phyloP scores from a whole-genome alignment of 2,888 invertebrate species.

The Hoplodrina blanda region DNA sequence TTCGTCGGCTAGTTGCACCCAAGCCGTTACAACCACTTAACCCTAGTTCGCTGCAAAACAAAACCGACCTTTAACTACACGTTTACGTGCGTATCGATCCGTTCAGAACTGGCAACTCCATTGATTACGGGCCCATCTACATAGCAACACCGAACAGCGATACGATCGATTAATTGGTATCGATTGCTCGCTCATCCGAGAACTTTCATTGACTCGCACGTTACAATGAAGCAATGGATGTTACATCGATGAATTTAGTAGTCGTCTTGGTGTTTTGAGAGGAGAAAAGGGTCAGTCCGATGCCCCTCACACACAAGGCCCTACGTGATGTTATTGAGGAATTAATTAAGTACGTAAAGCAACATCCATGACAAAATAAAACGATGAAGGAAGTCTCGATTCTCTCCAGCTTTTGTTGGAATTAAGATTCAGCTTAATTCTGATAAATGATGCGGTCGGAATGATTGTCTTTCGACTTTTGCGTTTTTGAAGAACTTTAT shows the following conservation, averaged over 20 bases:
- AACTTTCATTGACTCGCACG: slow-evolving; percentile 23
- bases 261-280: slow-evolving; percentile 32
- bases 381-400: slow-evolving; percentile 67
- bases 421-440: slow-evolving; percentile 61
- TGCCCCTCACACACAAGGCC: slow-evolving; percentile 72
- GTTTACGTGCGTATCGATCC: slow-evolving; percentile 77
- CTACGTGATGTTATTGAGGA: slow-evolving; percentile 82
- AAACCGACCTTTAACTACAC: slow-evolving; percentile 58
- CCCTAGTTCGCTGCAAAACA: slow-evolving; percentile 61
- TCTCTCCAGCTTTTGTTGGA: slow-evolving; percentile 61
- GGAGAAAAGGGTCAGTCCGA: slow-evolving; percentile 67
- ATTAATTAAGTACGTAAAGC: slow-evolving; percentile 78
- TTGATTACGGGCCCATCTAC: slow-evolving; percentile 69
- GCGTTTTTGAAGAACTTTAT: slow-evolving; percentile 48
- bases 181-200: slow-evolving; percentile 38
- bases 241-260: slow-evolving; percentile 18
- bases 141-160: slow-evolving; percentile 65
- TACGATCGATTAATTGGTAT: slow-evolving; percentile 43
- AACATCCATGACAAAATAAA: slow-evolving; percentile 68
- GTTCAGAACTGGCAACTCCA: slow-evolving; percentile 60
- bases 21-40: slow-evolving; percentile 47
- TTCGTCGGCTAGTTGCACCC: slow-evolving; percentile 57
- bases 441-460: slow-evolving; percentile 63
- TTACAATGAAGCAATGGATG: slow-evolving; percentile 36
- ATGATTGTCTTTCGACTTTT: slow-evolving; percentile 60